phyloP scores from a whole-genome alignment of 2,797 vertebrate genomes.

The Falco cherrug region DNA sequence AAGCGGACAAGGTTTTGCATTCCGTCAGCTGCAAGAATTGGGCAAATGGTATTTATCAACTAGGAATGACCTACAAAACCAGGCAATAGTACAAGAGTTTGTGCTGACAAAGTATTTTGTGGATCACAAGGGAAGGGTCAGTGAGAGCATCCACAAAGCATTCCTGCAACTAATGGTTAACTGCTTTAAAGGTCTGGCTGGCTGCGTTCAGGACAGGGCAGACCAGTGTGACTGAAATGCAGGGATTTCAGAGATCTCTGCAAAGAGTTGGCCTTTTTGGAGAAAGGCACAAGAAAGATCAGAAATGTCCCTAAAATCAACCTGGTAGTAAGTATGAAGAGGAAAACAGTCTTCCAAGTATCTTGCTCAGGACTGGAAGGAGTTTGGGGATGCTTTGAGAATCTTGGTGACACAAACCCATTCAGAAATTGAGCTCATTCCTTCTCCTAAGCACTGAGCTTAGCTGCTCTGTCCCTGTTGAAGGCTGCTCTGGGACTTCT shows the following conservation, averaged over 20 bases:
- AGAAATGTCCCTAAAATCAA: neutral
- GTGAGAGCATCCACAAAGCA: neutral
- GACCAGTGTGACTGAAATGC: neutral
- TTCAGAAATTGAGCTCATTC: neutral
- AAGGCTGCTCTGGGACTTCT: neutral
- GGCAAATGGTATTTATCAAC: slow-evolving; percentile 54
- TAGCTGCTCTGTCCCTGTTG: neutral
- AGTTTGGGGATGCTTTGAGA: neutral
- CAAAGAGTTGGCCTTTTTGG: neutral
- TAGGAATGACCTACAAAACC: neutral
- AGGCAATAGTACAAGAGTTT: neutral
- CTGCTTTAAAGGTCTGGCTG: neutral
- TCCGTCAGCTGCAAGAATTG: neutral
- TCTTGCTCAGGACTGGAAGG: neutral
- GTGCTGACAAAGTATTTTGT: slow-evolving; percentile 5
- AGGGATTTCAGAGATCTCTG: neutral
- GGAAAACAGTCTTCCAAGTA: neutral
- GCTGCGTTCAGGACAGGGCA: neutral
- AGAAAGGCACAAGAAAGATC: neutral
- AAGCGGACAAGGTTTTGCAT: neutral
- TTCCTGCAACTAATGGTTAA: slow-evolving; percentile 54
- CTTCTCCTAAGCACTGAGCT: neutral
- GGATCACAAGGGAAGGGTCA: slow-evolving; percentile 53
- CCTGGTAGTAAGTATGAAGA: neutral
- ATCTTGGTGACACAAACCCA: neutral